Evolutionary conservation across 2,797 vertebrate genomes (phyloP).

Genomic region (Bufotes viridis): DNA sequence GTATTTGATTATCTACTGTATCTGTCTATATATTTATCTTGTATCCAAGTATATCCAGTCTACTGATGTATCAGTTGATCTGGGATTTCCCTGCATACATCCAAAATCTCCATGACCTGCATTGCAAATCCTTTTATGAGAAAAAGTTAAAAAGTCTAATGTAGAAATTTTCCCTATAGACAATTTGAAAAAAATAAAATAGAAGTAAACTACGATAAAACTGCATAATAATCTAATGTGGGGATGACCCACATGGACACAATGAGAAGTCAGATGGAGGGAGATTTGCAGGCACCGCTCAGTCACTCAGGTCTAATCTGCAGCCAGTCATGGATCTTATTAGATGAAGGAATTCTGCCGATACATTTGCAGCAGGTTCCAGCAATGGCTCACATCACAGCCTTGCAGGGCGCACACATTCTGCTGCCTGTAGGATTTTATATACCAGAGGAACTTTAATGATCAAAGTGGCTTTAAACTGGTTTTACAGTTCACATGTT

Average conservation of each 20-base stretch:
- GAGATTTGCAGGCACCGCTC: not conserved
- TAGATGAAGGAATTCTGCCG: constrained; percentile 13
- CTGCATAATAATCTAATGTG: not conserved
- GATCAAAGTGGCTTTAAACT: constrained; percentile 44
- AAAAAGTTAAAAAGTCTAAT: not conserved
- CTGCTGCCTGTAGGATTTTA: constrained; percentile 27
- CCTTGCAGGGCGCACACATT: constrained; percentile 5
- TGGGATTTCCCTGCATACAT: not conserved
- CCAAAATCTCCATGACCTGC: not conserved
- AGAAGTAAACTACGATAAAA: not conserved
- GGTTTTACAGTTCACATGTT: constrained; percentile 55
- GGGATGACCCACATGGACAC: not conserved
- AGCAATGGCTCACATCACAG: constrained; percentile 11
- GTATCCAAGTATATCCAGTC: no score
- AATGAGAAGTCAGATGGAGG: no score
- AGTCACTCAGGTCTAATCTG: not conserved
- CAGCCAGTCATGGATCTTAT: constrained; percentile 31
- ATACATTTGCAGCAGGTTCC: not conserved
- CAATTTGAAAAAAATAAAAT: not conserved
- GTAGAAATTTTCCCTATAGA: not conserved
- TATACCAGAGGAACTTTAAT: constrained; percentile 34
- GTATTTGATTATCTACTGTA: no score
- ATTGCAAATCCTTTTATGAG: not conserved
- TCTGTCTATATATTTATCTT: no score
- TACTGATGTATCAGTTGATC: not conserved